Base-by-base conservation (phyloP, 2,888 invertebrate genomes). In the Tigriopus californicus region DNA sequence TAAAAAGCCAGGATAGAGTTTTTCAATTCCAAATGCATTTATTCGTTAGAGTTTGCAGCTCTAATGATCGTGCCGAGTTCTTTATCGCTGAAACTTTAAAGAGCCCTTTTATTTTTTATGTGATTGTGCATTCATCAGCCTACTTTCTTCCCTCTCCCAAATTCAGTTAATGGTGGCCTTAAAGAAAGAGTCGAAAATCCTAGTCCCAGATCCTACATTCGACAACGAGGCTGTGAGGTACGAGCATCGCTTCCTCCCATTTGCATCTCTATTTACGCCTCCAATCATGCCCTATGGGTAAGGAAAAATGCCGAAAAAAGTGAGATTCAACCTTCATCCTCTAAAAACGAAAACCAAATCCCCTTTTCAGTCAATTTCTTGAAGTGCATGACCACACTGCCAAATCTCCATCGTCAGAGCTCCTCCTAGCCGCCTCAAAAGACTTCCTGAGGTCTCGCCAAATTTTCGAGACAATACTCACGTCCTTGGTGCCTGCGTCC, bases 151-250 rank as follows among this genome's bases (percentile, higher is more conserved):
- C 8, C 4, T 33, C 33, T 33, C 4, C 33, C 61, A 61, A 72
- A 33, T 67, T 53, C 72, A 86, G 85, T 90, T 90, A n/a, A 76
- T 92, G 67, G 80, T 87, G 58, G 94, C 88, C 1, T 83, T 95
- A 68, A 81, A 84, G 64, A 77, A 88, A 69, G 89, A 90, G 68
- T 85, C 85, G 60, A 89, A 89, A 71, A 79, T 95, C 65, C 71
- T 70, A 46, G 79, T 84, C 69, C 92, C 92, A 0, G 80, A 84
- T 68, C 80, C 83, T 5, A 83, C 87, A 70, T 94, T 92, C 72
- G 92, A 94, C 72, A 87, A 82, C 68, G 91, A 95, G 70, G 82
- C 86, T 67, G 90, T 95, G 4, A 81, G 95, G 46, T 97, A 92
- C 71, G 88, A 90, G 68, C 92, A 94, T 67, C 80, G 95, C 57